These are phyloP conservation scores for Eriosoma lanigerum DNA, from an alignment of 1,140 invertebrate species.

Conservation along the genomic window DNA sequence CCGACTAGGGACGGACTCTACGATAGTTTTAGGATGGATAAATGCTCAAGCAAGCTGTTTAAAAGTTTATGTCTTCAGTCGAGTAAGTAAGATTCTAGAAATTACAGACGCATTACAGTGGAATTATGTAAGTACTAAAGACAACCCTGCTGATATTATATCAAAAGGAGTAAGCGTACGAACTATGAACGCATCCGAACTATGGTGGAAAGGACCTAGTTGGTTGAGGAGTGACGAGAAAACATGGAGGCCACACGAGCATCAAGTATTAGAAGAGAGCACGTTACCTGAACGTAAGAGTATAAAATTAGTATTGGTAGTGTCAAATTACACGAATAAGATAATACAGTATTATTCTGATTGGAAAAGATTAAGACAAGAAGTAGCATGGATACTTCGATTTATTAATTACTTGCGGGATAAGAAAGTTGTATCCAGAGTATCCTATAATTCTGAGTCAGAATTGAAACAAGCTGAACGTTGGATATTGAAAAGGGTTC, in stretches of 20 bases:
- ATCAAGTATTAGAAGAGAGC: no score
- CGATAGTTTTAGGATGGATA: slow-evolving; percentile 58
- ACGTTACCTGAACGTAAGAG: no score
- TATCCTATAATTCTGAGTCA: no score
- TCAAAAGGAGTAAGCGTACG: slow-evolving; percentile 57
- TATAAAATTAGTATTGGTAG: no score
- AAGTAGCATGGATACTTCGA: background rate
- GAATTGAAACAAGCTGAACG: no score
- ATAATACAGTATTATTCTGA: background rate
- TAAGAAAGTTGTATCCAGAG: no score
- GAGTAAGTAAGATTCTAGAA: slow-evolving; percentile 58
- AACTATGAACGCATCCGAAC: slow-evolving; percentile 51
- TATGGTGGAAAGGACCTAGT: slow-evolving; percentile 54
- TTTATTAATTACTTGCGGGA: background rate
- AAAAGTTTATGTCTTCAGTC: slow-evolving; percentile 59
- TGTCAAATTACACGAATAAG: no score
- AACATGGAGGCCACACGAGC: no score
- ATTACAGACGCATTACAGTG: slow-evolving; percentile 55
- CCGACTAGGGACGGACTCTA: slow-evolving; percentile 57
- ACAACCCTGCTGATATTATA: slow-evolving; percentile 39
- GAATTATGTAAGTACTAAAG: slow-evolving; percentile 58
- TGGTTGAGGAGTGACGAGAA: no score
- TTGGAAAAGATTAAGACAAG: background rate
- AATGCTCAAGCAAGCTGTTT: slow-evolving; percentile 53
- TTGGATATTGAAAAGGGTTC: background rate